Conservation (phyloP, 2,113 vertebrate species). For the Gymnorhina tibicen region DNA sequence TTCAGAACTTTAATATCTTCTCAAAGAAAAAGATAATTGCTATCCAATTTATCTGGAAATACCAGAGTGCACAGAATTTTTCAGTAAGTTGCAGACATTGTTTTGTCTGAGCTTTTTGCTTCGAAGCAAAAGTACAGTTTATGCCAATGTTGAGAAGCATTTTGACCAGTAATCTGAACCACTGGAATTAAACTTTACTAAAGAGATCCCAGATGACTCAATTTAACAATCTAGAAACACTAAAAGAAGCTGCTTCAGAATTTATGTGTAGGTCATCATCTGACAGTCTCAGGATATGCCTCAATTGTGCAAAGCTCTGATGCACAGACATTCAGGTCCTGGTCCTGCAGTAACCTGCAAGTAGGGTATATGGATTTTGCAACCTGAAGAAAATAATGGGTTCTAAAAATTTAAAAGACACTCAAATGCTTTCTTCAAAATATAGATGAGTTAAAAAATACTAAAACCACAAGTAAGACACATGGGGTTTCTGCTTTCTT, state of each 20-base stretch:
- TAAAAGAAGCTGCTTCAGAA: background rate
- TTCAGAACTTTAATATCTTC: background rate
- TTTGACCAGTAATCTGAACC: background rate
- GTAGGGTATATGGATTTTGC: background rate
- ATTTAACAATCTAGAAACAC: background rate
- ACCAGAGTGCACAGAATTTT: background rate
- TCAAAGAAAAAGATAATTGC: background rate
- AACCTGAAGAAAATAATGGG: background rate
- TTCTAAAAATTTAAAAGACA: background rate
- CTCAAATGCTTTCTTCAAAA: background rate
- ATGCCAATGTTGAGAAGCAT: background rate
- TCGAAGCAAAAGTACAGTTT: background rate
- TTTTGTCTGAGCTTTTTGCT: background rate
- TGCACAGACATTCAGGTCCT: background rate
- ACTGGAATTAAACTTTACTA: background rate
- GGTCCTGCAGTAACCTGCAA: background rate
- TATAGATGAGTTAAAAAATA: background rate
- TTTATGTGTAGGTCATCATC: background rate
- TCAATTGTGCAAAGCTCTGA: background rate
- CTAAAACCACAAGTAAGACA: background rate
- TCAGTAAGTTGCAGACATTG: background rate
- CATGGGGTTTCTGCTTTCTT: background rate
- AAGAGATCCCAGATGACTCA: background rate
- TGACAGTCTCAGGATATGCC: background rate
- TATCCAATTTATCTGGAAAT: background rate